Evolutionary conservation across 2,113 vertebrate genomes (phyloP), one percentile per base, ranked within the genome.

Genomic region (Thalassarche chlororhynchos): DNA sequence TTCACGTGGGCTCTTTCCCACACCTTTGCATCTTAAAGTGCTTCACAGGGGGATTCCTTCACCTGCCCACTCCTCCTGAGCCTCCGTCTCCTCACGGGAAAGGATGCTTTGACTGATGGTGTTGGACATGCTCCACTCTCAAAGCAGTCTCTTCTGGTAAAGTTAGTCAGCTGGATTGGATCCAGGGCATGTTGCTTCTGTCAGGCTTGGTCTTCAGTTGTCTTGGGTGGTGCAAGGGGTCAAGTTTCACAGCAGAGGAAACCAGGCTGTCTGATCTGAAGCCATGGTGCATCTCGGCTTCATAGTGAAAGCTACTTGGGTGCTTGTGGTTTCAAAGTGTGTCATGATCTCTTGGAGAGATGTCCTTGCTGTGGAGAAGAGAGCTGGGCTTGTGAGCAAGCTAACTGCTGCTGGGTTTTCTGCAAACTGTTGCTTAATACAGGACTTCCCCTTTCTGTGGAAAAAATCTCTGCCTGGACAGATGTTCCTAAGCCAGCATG

Each of bases 401-500:
- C 40, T 24, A 12, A 28, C 17, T 46, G 4, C 85, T 65, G 46
- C 61, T 75, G 86, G 79, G 17, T 11, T 92, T 88, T 75, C 44
- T 96, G 90, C 65, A 84, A 64, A n/a, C 61, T 86, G 17, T 70
- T 84, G 64, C 55, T 91, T 83, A 72, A 87, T 69, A 29, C 38
- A 42, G 64, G 74, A 83, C 81, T 97, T 97, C 94, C 89, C n/a
- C 32, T 97, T 97, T 95, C 62, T 57, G 13, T 89, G 92, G 91
- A 95, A 96, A 75, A 49, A 65, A 9, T n/a, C 36, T 77, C 60
- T 58, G 62, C 75, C 21, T 64, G 55, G 51, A n/a, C 28, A 10
- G 65, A 31, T 36, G 34, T 57, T 94, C 74, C 77, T 13, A 52
- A 85, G 49, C 80, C 84, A 89, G 87, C 40, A 4, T 76, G 84